Base-by-base conservation (phyloP, 1,140 invertebrate species). In the Rhysida immarginata region DNA sequence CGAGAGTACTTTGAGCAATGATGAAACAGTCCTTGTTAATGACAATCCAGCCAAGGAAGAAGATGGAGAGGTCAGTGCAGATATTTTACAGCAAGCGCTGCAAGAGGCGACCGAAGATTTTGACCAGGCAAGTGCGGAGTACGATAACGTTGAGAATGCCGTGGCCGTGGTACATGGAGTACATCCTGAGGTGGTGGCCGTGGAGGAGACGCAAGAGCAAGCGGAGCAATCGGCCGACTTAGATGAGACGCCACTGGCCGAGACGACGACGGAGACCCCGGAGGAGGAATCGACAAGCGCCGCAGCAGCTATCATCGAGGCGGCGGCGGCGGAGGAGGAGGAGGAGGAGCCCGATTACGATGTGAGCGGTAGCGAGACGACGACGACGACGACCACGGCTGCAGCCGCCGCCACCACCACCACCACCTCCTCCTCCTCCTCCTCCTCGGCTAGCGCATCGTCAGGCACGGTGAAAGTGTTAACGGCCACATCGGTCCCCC, bases 31-130 rank as follows among this genome's bases (percentile, higher is more conserved):
- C 3, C 29, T 54, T 18, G 53, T 44, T 3, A 52, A 35, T 3
- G 50, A 52, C 5, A 16, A 35, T 18, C 50, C 26, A 25, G 54
- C 27, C n/a, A 55, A 60, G 45, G 54, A 58, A 42, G 48, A 56
- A 20, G 54, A 52, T 27, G 58, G 55, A 51, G 55, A 58, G 54
- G 57, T 66, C 14, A 64, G 57, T 60, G 66, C 68, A 44, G 72
- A 73, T 60, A 66, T 73, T 41, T 59, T 74, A 43, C 67, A 70
- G 27, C 65, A 69, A 60, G 69, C 69, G 20, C 59, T 74, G 14
- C 65, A 63, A 29, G 69, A 71, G 58, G 66, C 68, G 25, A 60
- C 65, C 13, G 60, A 44, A 21, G 26, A 41, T 44, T 52, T 58
- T 26, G 41, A 55, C 44, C 52, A 59, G 25, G 54, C 53, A 46